phyloP scores from a whole-genome alignment of 2,888 invertebrate species.

The Erebia aethiops region DNA sequence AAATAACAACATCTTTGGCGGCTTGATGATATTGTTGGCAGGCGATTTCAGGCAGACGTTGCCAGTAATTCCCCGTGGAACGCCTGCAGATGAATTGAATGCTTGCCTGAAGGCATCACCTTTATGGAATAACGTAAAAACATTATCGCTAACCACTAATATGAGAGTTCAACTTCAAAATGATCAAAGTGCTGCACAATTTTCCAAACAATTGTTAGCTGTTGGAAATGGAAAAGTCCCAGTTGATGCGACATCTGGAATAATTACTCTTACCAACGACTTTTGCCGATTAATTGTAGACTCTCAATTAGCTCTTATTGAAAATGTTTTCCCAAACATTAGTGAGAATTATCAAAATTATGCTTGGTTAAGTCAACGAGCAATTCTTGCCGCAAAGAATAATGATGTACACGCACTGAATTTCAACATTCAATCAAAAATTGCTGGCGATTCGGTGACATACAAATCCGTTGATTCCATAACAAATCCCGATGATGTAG shows the following conservation, averaged over 20 bases:
- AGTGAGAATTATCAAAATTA: slow-evolving; percentile 37
- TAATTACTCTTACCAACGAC: slow-evolving; percentile 39
- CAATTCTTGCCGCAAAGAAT: slow-evolving; percentile 39
- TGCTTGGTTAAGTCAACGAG: slow-evolving; percentile 39
- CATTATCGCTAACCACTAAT: slow-evolving; percentile 36
- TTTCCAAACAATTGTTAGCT: slow-evolving; percentile 42
- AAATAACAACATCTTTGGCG: slow-evolving; percentile 40
- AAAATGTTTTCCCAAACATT: slow-evolving; percentile 38
- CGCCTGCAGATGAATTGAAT: slow-evolving; percentile 43
- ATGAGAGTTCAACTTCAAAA: slow-evolving; percentile 43
- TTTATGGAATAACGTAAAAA: slow-evolving; percentile 43
- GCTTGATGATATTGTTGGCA: slow-evolving; percentile 38
- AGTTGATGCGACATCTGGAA: slow-evolving; percentile 37
- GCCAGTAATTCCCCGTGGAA: slow-evolving; percentile 41
- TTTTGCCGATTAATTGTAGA: slow-evolving; percentile 41
- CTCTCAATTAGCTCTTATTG: slow-evolving; percentile 40
- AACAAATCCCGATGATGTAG: slow-evolving; percentile 48
- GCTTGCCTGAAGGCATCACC: slow-evolving; percentile 44
- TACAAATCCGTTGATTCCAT: slow-evolving; percentile 50
- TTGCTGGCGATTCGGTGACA: slow-evolving; percentile 42
- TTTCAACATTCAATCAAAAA: slow-evolving; percentile 15
- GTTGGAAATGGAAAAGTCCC: slow-evolving; percentile 39
- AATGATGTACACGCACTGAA: slow-evolving; percentile 37
- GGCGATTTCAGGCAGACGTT: slow-evolving; percentile 40
- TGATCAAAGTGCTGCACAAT: slow-evolving; percentile 43